Percentiles rank a stretch among this genome's conserved stretches.
phyloP scores from a whole-genome alignment of 1,140 invertebrate genomes.

The Pteromalus puparum region DNA sequence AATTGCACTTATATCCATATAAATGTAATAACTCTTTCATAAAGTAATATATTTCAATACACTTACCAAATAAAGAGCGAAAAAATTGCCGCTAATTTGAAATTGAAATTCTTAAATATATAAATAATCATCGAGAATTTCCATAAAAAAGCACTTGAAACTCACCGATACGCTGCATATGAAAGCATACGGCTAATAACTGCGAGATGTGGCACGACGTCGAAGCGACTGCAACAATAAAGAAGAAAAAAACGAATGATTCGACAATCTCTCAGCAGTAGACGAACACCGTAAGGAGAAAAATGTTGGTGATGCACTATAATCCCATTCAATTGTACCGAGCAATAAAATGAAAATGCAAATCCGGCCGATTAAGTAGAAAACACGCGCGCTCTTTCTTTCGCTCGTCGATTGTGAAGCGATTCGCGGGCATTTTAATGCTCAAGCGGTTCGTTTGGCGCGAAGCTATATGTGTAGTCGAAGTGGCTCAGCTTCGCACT shows the following conservation, averaged over 20 bases:
- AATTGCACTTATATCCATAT: background rate
- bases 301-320: constrained; percentile 10
- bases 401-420: background rate
- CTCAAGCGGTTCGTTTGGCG: constrained; percentile 53
- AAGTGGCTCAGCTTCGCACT: background rate
- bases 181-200: background rate
- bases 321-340: constrained; percentile 10
- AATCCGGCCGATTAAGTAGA: constrained; percentile 10
- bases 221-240: background rate
- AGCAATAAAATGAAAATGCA: constrained; percentile 30
- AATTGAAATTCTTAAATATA: background rate
- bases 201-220: no score
- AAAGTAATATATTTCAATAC: background rate
- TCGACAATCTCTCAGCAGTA: background rate
- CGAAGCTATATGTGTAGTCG: constrained; percentile 55
- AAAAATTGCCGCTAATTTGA: background rate
- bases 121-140: constrained; percentile 3
- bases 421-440: constrained; percentile 21
- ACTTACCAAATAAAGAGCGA: background rate
- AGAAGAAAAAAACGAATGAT: background rate
- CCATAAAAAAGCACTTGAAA: background rate
- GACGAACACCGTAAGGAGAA: background rate
- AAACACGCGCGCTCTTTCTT: background rate
- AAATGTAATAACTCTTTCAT: background rate
- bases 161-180: no score